These are phyloP conservation scores for Plagodis dolabraria DNA, from an alignment of 2,888 invertebrate species.

Conservation along the genomic window DNA sequence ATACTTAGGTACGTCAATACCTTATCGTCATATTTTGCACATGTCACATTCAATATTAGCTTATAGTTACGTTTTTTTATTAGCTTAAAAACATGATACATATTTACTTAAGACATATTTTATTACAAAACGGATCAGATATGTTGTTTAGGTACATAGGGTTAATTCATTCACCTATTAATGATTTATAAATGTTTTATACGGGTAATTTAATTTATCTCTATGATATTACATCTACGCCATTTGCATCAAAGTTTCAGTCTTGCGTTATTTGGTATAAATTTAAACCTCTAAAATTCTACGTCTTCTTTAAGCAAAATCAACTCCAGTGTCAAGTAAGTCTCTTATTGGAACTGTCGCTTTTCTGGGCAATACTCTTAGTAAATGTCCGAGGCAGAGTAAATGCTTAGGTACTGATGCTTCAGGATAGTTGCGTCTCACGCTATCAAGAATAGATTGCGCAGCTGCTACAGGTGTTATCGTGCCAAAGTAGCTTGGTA, in stretches of 20 bases:
- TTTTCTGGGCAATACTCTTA: constrained; percentile 85
- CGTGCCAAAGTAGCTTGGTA: constrained; percentile 87
- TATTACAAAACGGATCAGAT: no score
- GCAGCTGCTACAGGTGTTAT: constrained; percentile 86
- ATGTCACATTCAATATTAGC: no score
- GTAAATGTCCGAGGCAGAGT: constrained; percentile 83
- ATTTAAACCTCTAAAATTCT: not conserved
- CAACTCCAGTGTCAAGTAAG: constrained; percentile 86
- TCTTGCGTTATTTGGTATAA: not conserved
- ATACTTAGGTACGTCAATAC: no score
- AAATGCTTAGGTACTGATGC: constrained; percentile 87
- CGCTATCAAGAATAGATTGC: constrained; percentile 84
- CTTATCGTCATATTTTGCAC: no score
- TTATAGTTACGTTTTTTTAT: no score
- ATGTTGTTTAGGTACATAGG: no score
- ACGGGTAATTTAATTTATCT: no score
- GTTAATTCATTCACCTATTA: no score
- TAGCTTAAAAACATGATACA: no score
- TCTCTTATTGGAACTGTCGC: constrained; percentile 86
- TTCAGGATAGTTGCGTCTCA: constrained; percentile 86
- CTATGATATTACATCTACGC: no score
- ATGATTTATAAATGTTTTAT: no score
- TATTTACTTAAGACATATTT: no score
- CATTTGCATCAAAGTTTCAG: not conserved
- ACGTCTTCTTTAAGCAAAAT: constrained; percentile 77